A percentile compares a stretch with the other conserved stretches of the same genome.
Evolutionary conservation across 2,113 vertebrate species (phyloP).

Genomic region (Gopherus flavomarginatus): DNA sequence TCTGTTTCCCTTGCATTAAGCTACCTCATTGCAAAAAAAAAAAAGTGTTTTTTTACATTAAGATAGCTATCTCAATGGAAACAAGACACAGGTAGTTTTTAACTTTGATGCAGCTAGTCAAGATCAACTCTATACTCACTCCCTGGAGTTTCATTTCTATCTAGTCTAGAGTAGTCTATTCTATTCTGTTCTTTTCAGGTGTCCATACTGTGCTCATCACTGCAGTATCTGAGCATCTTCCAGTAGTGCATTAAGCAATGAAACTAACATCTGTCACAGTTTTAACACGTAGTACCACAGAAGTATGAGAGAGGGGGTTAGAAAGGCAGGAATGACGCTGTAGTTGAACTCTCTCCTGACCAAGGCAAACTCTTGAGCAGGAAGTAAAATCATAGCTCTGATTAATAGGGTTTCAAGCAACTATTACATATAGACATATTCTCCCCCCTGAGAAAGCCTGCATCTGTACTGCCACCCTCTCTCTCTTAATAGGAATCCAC

Average conservation of each 20-base stretch:
- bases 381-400: background rate
- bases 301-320: background rate
- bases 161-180: background rate
- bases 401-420: background rate
- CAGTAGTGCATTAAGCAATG: background rate
- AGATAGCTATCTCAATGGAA: background rate
- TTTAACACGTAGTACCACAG: background rate
- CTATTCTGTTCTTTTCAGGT: background rate
- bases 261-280: background rate
- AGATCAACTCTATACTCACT: background rate
- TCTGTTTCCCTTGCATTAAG: background rate
- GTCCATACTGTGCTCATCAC: background rate
- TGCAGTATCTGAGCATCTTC: fast-evolving
- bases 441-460: slow-evolving; percentile 50
- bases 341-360: background rate
- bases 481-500: background rate
- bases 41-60: background rate
- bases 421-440: background rate
- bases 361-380: background rate
- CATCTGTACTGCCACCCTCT: slow-evolving; percentile 12
- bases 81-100: background rate
- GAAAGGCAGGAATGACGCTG: fast-evolving
- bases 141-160: background rate
- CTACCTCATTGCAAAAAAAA: background rate
- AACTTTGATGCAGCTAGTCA: background rate